Evolutionary conservation across 2,888 invertebrate species (phyloP).

Genomic region (Sinodicranocentrus sp.): DNA sequence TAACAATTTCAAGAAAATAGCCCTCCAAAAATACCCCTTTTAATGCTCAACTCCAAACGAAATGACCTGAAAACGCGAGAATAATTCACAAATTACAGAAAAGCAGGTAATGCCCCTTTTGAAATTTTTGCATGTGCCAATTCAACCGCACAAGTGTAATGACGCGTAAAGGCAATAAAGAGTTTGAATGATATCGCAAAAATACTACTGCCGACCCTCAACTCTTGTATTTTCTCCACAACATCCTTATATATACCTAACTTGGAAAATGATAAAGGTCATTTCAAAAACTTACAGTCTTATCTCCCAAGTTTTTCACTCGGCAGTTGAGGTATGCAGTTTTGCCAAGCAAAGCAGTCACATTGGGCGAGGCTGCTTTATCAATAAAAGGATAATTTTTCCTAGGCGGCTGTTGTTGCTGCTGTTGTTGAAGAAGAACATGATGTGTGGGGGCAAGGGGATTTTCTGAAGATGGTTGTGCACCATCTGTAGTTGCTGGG

Average conservation of each 20-base stretch:
- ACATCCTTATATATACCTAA: neutral
- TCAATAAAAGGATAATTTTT: conserved; percentile 84
- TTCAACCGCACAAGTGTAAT: neutral
- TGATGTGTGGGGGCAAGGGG: conserved; percentile 48
- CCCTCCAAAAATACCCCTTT: neutral
- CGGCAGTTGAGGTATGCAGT: conserved; percentile 94
- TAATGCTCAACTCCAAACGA: neutral
- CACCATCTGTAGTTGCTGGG: conserved; percentile 49
- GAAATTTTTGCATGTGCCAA: neutral
- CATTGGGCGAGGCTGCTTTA: conserved; percentile 84
- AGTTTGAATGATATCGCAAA: neutral
- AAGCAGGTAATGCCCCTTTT: neutral
- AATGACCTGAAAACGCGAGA: neutral
- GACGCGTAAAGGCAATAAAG: neutral
- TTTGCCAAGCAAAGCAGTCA: conserved; percentile 91
- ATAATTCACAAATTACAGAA: neutral
- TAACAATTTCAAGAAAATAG: neutral
- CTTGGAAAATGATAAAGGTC: neutral
- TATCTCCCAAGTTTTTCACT: conserved; percentile 93
- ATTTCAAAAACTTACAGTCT: conserved; percentile 83
- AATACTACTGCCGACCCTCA: neutral
- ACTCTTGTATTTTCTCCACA: neutral
- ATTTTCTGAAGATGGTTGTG: conserved; percentile 42
- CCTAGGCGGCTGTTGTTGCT: conserved; percentile 38
- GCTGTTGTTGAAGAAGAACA: conserved; percentile 20